Evolutionary conservation across 2,888 invertebrate genomes (phyloP).

Genomic region (Chrysomela aeneicollis): DNA sequence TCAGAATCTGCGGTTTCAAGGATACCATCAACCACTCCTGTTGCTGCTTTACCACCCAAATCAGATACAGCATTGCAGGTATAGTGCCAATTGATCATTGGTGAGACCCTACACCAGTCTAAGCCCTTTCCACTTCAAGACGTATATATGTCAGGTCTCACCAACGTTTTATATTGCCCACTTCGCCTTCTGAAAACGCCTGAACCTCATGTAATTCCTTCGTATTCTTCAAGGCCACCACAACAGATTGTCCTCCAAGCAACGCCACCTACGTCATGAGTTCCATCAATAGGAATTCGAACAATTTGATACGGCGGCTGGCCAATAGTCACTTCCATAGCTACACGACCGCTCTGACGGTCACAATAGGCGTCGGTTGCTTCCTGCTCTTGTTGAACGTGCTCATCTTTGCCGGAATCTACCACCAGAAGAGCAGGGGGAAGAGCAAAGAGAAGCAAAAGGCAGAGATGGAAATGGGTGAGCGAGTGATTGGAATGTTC

Average conservation of each 20-base stretch:
- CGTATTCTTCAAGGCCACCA: constrained; percentile 57
- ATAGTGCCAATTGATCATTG: no score
- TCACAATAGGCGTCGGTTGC: constrained; percentile 87
- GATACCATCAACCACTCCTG: constrained; percentile 58
- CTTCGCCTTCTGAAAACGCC: no score
- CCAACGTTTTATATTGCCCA: no score
- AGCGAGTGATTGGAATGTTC: no score
- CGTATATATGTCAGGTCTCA: no score
- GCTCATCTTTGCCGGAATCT: constrained; percentile 88
- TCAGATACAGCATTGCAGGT: constrained; percentile 62
- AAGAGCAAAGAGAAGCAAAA: constrained; percentile 72
- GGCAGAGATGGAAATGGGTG: constrained; percentile 77
- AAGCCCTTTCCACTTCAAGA: no score
- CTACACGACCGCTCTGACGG: constrained; percentile 87
- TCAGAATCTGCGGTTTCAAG: constrained; percentile 46
- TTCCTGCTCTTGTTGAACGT: constrained; percentile 83
- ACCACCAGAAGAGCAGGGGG: constrained; percentile 78
- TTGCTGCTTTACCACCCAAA: constrained; percentile 64
- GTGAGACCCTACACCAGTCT: no score
- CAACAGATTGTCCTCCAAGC: constrained; percentile 81
- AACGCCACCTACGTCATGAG: constrained; percentile 60
- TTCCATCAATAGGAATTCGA: constrained; percentile 62
- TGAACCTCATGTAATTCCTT: background rate
- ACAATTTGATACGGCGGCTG: constrained; percentile 76
- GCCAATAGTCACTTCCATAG: constrained; percentile 88